A percentile compares a stretch with the other conserved stretches of the same genome.
Conservation (phyloP, 2,797 vertebrate species). For the Pteronotus mesoamericanus region DNA sequence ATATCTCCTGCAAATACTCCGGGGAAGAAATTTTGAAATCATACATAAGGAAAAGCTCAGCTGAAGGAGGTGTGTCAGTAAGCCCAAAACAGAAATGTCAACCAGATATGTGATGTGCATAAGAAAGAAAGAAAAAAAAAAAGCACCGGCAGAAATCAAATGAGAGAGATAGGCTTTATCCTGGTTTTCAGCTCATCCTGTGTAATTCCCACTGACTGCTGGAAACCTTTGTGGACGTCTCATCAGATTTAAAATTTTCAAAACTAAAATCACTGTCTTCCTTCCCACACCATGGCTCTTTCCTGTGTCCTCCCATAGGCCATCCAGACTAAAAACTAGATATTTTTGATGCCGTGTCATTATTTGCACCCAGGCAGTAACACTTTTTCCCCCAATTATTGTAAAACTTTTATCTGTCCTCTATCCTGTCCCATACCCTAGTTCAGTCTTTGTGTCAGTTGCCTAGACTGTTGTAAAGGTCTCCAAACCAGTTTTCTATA, state of each 20-base stretch:
- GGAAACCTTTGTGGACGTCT: not conserved
- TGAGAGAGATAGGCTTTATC: not conserved
- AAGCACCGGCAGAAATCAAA: not conserved
- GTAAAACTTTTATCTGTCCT: not conserved
- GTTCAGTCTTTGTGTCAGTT: not conserved
- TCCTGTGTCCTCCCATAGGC: not conserved
- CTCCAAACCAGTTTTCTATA: not conserved
- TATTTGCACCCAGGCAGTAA: not conserved
- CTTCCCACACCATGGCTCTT: not conserved
- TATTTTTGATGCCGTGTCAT: not conserved
- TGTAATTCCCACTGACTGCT: not conserved
- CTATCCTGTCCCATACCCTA: not conserved
- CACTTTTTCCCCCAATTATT: not conserved
- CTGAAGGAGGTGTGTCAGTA: not conserved
- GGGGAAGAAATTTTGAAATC: not conserved
- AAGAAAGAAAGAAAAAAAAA: not conserved
- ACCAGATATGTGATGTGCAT: not conserved
- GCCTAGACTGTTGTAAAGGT: not conserved
- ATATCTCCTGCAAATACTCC: not conserved
- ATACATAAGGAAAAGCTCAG: not conserved
- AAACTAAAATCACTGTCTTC: not conserved
- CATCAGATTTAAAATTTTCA: not conserved
- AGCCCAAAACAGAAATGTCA: not conserved
- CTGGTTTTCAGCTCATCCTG: not conserved
- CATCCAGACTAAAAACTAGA: not conserved